Percentiles rank a stretch among this genome's conserved stretches.
phyloP scores from a whole-genome alignment of 2,113 vertebrate species.

The Ochotona curzoniae region DNA sequence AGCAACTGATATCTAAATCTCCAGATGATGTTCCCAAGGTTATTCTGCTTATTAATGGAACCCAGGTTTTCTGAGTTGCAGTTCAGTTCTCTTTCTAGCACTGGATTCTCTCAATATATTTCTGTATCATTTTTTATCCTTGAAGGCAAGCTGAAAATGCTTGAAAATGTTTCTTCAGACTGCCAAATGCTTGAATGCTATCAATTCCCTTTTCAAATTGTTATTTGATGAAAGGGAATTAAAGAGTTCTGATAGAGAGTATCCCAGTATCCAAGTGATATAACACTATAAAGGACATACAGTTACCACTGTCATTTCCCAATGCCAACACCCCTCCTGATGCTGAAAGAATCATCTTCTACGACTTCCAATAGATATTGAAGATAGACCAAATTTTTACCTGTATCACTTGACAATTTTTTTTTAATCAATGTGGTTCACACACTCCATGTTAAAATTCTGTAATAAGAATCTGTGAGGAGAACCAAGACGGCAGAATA shows the following conservation, averaged over 20 bases:
- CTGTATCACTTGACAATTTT: slow-evolving; percentile 38
- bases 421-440: slow-evolving; percentile 32
- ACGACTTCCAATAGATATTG: slow-evolving; percentile 52
- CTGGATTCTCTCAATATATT: neutral
- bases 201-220: slow-evolving; percentile 34
- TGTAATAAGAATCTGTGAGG: neutral
- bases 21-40: neutral
- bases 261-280: neutral
- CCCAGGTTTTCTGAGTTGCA: slow-evolving; percentile 10
- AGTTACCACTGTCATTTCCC: neutral
- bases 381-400: slow-evolving; percentile 35
- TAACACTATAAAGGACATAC: slow-evolving; percentile 10
- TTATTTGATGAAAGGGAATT: slow-evolving; percentile 42
- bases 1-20: neutral
- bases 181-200: neutral
- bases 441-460: slow-evolving; percentile 10
- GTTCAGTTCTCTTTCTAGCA: neutral
- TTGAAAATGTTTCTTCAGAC: slow-evolving; percentile 28
- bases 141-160: neutral
- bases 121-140: slow-evolving; percentile 16
- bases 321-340: slow-evolving; percentile 9
- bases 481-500: no score
- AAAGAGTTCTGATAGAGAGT: neutral
- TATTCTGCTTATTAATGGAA: slow-evolving; percentile 8
- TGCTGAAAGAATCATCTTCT: slow-evolving; percentile 57